These are phyloP conservation scores for Cheumatopsyche charites DNA, from an alignment of 1,140 invertebrate genomes.

Conservation along the genomic window DNA sequence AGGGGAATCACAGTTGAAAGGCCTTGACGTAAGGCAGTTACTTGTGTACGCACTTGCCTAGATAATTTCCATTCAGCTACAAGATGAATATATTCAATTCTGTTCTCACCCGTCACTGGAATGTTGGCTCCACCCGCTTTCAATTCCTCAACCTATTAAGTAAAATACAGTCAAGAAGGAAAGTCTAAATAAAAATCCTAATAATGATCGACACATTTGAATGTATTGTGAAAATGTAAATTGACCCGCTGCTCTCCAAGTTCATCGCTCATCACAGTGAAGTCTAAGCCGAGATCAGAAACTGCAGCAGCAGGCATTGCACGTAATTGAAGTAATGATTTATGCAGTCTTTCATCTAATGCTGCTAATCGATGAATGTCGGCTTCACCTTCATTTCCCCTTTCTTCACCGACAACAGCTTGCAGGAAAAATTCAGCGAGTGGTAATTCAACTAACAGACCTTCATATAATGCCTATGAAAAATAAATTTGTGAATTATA, in stretches of 20 bases:
- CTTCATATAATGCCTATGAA: conserved; percentile 89
- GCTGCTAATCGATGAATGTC: conserved; percentile 94
- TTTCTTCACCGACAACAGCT: conserved; percentile 78
- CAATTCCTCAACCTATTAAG: conserved; percentile 77
- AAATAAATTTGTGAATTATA: neutral
- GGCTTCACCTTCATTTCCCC: conserved; percentile 73
- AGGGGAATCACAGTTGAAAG: conserved; percentile 87
- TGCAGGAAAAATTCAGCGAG: conserved; percentile 92
- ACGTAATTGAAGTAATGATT: conserved; percentile 87
- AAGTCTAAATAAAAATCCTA: too few relatives aligned
- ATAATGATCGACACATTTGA: too few relatives aligned
- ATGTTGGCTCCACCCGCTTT: conserved; percentile 90
- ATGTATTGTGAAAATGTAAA: too few relatives aligned
- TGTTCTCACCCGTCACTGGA: conserved; percentile 87
- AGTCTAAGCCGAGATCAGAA: conserved; percentile 86
- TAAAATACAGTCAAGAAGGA: neutral
- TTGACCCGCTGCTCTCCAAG: conserved; percentile 84
- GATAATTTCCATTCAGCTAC: conserved; percentile 92
- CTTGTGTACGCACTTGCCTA: conserved; percentile 85
- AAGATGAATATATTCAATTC: conserved; percentile 95
- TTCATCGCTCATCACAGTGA: conserved; percentile 88
- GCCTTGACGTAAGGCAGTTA: conserved; percentile 83
- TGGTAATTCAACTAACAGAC: conserved; percentile 91
- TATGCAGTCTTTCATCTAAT: conserved; percentile 90
- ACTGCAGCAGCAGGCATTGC: conserved; percentile 77